Evolutionary conservation across 2,888 invertebrate species (phyloP).

Genomic region (Amphipoea lucens): DNA sequence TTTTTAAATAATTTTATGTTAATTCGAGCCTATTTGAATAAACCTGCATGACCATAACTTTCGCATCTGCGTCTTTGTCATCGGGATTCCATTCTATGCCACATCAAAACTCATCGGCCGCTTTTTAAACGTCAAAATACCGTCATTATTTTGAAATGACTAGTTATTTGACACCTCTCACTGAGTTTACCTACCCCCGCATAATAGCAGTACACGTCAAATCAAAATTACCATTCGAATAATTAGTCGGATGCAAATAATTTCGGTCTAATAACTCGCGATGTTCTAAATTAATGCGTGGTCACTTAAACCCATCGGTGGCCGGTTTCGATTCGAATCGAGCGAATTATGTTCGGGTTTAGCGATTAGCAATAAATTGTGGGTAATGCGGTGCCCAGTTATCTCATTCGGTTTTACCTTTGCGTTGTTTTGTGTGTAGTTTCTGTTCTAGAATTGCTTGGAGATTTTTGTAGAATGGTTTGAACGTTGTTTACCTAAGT

Average conservation of each 20-base stretch:
- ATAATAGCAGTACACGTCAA: background rate
- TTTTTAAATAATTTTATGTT: accelerated
- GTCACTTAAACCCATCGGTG: slow-evolving; percentile 61
- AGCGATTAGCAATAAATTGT: slow-evolving; percentile 67
- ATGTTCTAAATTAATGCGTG: slow-evolving; percentile 54
- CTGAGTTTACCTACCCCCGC: background rate
- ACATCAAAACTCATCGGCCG: background rate
- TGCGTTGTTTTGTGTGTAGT: slow-evolving; percentile 39
- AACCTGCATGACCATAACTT: background rate
- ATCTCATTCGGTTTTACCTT: slow-evolving; percentile 56
- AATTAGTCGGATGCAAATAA: slow-evolving; percentile 34
- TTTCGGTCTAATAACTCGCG: slow-evolving; percentile 44
- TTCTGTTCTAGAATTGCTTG: slow-evolving; percentile 16
- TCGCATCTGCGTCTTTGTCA: background rate
- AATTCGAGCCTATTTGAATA: background rate
- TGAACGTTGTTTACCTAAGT: too few relatives aligned
- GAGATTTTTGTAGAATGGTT: background rate
- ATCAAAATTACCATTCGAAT: slow-evolving; percentile 19
- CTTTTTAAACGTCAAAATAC: background rate
- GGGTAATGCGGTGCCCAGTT: slow-evolving; percentile 53
- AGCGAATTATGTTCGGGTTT: slow-evolving; percentile 65
- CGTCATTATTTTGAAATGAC: background rate
- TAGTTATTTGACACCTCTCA: background rate
- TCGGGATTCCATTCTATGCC: background rate
- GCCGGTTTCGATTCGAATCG: slow-evolving; percentile 49